Percentiles rank a stretch among this genome's conserved stretches.
phyloP scores from a whole-genome alignment of 92 coral and sea anemone genomes.

The Palythoa caribaeorum region DNA sequence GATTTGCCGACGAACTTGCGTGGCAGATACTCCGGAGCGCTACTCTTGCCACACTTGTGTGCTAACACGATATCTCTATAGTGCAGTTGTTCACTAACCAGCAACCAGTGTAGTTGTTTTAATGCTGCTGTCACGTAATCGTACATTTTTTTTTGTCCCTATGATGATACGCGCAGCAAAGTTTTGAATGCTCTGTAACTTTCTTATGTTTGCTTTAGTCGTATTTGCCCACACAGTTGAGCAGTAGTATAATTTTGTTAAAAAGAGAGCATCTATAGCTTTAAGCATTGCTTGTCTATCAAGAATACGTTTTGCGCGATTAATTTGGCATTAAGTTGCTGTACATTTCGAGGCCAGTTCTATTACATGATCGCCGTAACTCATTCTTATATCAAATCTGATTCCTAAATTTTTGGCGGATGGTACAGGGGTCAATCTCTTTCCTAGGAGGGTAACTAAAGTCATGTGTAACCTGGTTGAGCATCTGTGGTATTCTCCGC shows the following conservation, averaged over 20 bases:
- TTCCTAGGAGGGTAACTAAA: not conserved
- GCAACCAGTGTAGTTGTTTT: not conserved
- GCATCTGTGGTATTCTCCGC: not conserved
- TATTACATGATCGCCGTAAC: not conserved
- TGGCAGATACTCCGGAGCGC: not conserved
- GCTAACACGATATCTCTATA: not conserved
- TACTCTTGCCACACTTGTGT: too few species aligned
- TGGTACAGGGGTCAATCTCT: constrained; percentile 3
- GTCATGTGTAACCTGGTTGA: not conserved
- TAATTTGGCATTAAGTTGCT: not conserved
- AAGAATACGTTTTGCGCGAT: constrained; percentile 5
- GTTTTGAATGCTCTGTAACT: too few species aligned
- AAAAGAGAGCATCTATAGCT: not conserved
- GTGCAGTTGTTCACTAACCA: not conserved
- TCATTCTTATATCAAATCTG: not conserved
- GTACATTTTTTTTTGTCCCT: too few species aligned
- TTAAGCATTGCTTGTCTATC: constrained; percentile 3
- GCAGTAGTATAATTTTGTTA: not conserved
- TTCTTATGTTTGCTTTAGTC: too few species aligned
- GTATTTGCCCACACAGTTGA: not conserved
- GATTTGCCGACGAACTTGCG: not conserved
- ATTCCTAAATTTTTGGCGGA: constrained; percentile 2
- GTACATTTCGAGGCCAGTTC: not conserved
- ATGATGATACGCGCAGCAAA: too few species aligned
- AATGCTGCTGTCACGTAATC: not conserved